Evolutionary conservation across 2,113 vertebrate species (phyloP).

Genomic region (Philantomba maxwellii): DNA sequence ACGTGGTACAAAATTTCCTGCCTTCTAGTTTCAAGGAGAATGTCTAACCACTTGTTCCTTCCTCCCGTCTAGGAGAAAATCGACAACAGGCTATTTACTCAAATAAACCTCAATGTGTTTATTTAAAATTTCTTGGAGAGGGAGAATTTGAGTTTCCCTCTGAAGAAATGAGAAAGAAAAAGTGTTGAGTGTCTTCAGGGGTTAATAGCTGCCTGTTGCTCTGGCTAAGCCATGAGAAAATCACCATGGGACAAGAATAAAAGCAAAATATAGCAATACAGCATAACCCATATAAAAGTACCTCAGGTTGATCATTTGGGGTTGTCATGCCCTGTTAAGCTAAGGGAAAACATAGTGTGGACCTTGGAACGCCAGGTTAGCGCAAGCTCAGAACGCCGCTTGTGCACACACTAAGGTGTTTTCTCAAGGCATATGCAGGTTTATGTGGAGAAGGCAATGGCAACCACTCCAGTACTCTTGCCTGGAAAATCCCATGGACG

Average conservation of each 20-base stretch:
- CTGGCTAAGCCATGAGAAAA: neutral
- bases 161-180: neutral
- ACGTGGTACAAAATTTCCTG: slow-evolving; percentile 17
- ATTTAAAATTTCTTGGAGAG: neutral
- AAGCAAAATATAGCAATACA: neutral
- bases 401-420: neutral
- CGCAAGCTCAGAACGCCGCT: neutral
- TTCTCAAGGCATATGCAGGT: neutral
- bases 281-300: neutral
- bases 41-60: neutral
- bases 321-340: neutral
- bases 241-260: neutral
- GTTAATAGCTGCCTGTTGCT: neutral
- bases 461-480: neutral
- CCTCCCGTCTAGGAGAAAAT: too few relatives aligned
- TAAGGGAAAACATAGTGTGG: neutral
- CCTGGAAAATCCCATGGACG: neutral
- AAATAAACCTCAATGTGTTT: neutral
- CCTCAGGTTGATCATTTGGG: neutral
- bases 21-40: neutral
- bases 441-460: neutral
- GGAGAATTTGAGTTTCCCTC: neutral
- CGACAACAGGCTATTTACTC: neutral
- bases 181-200: neutral
- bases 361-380: neutral